Evolutionary conservation across 2,888 invertebrate species (phyloP), one percentile per base, ranked within the genome.

Genomic region (Polydrusus tereticollis): DNA sequence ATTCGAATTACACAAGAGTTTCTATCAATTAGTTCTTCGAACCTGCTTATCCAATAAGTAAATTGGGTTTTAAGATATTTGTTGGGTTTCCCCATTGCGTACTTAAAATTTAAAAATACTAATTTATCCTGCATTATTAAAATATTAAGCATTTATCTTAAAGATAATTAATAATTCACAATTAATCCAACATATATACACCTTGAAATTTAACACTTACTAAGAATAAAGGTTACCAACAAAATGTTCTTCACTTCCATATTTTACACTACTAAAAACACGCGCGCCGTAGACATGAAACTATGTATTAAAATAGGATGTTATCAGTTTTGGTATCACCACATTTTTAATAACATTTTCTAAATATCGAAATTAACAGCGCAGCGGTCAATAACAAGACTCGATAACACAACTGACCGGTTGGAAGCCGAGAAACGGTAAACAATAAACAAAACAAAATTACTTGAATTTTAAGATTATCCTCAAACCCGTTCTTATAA

Each of bases 371-470:
- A 3, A 43, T 14, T 1, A 18, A 43, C 18, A 18, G 6, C 16
- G 14, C n/a, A 43, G 18, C 16, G 18, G 43, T 18, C 14, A 18
- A 3, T 16, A 18, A 18, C 1, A 1, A 2, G 8, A 43, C 6
- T 18, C 8, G 20, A 45, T 20, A 45, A 20, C 45, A 18, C 20
- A 20, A 45, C 45, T 45, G 45, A 45, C 45, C 45, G 45, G 45
- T 45, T 45, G 10, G 2, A 45, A 2, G 12, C 8, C 6, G 2
- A 7, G 2, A 7, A 45, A 45, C 5, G 16, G 10, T 16, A 43
- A 43, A 45, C 21, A 45, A 20, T 45, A 45, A 45, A 45, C 20
- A 45, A 45, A 45, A 45, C 36, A 45, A 45, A 45, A 45, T 7
- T 33, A 7, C 1, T 33, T 33, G 5, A 7, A 36, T n/a, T 36